Percentiles rank a stretch among this genome's conserved stretches.
Evolutionary conservation across 1,140 invertebrate species (phyloP).

Genomic region (Papilio dardanus): DNA sequence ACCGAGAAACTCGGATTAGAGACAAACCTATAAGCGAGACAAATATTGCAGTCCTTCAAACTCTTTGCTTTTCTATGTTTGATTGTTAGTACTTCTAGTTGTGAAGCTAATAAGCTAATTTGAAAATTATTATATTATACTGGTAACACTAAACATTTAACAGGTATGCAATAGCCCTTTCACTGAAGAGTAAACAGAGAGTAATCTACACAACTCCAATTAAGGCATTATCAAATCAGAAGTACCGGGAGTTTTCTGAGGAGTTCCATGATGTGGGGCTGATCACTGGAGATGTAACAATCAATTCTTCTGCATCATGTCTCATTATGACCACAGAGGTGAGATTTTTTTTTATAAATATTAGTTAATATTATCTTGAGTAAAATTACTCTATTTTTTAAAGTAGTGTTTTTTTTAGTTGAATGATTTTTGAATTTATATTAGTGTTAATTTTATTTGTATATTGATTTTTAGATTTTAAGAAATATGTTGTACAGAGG

Average conservation of each 20-base stretch:
- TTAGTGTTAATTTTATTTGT: not conserved
- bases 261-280: slow-evolving; percentile 99
- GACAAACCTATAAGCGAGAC: no score
- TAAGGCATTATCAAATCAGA: slow-evolving; percentile 99
- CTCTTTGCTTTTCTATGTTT: no score
- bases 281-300: slow-evolving; percentile 99
- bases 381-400: not conserved
- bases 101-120: no score
- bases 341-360: slow-evolving; percentile 41
- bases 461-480: slow-evolving; percentile 88
- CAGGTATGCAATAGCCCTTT: slow-evolving; percentile 89
- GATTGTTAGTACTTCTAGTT: no score
- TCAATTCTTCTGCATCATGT: slow-evolving; percentile 98
- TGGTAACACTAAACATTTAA: not conserved
- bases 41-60: no score
- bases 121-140: not conserved
- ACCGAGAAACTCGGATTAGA: no score
- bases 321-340: slow-evolving; percentile 99
- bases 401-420: not conserved
- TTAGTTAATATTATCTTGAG: not conserved
- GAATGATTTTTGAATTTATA: not conserved
- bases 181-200: slow-evolving; percentile 88
- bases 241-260: slow-evolving; percentile 98
- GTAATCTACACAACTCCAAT: slow-evolving; percentile 99
- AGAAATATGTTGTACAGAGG: slow-evolving; percentile 99